Conservation (phyloP, 2,113 vertebrate genomes). For the Phyllostomus hastatus region DNA sequence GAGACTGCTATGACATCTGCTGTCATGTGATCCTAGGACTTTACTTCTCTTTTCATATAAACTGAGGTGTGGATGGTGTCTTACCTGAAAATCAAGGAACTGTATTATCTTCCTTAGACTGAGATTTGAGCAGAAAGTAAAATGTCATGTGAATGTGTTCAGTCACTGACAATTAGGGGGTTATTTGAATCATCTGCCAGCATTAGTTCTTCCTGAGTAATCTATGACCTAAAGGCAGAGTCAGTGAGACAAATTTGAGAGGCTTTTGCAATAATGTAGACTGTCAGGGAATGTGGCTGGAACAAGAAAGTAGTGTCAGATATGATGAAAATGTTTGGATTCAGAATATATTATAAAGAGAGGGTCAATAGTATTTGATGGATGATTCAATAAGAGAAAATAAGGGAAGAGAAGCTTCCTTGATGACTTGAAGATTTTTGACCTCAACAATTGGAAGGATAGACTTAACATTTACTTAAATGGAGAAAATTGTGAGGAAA, state of each 20-base stretch:
- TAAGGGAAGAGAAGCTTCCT: not conserved
- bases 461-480: not conserved
- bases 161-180: not conserved
- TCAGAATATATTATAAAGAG: not conserved
- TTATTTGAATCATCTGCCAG: not conserved
- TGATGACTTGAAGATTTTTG: not conserved
- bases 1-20: rapidly evolving
- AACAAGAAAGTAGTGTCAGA: not conserved
- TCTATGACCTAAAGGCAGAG: not conserved
- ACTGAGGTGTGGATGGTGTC: not conserved
- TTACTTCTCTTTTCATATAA: not conserved
- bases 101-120: not conserved
- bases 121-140: not conserved
- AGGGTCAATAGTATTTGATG: not conserved
- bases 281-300: not conserved
- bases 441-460: too few relatives aligned
- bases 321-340: not conserved
- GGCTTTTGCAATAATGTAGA: not conserved
- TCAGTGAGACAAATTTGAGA: not conserved
- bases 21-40: not conserved
- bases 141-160: not conserved
- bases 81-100: not conserved
- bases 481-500: not conserved
- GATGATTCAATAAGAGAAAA: not conserved
- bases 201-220: not conserved